phyloP scores from a whole-genome alignment of 2,888 invertebrate genomes.

The Lasioglossum morio region DNA sequence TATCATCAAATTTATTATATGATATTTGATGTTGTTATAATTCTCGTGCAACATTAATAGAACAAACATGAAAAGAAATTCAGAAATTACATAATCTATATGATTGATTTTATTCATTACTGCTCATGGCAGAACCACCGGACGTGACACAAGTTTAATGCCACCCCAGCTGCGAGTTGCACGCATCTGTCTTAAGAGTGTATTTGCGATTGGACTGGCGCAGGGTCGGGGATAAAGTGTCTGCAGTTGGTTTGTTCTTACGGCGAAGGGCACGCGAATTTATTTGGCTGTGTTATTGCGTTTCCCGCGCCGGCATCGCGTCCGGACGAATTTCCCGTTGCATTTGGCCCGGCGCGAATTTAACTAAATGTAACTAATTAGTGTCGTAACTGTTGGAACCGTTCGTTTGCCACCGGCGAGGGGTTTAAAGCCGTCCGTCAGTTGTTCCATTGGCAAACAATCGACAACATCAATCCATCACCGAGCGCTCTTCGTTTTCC shows the following conservation, averaged over 20 bases:
- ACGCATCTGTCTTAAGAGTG: not conserved
- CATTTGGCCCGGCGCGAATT: not conserved
- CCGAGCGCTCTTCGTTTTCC: no score
- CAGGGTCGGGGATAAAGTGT: not conserved
- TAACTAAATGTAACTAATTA: not conserved
- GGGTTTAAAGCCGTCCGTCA: not conserved
- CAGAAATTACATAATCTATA: no score
- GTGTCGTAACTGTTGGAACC: not conserved
- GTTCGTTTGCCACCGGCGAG: not conserved
- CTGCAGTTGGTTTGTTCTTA: not conserved
- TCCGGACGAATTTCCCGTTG: not conserved
- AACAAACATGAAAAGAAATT: no score
- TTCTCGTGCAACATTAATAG: no score
- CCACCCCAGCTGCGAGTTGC: not conserved
- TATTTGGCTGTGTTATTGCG: not conserved
- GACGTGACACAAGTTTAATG: no score
- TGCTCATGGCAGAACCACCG: no score
- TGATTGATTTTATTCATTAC: no score
- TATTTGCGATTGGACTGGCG: not conserved
- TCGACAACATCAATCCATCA: constrained; percentile 7
- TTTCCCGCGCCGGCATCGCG: not conserved
- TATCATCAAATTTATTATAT: no score
- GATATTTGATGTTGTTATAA: no score
- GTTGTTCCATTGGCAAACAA: constrained; percentile 8
- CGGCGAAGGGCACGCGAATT: not conserved